Base-by-base conservation (phyloP, 2,113 vertebrate genomes). In the Rostratula benghalensis region DNA sequence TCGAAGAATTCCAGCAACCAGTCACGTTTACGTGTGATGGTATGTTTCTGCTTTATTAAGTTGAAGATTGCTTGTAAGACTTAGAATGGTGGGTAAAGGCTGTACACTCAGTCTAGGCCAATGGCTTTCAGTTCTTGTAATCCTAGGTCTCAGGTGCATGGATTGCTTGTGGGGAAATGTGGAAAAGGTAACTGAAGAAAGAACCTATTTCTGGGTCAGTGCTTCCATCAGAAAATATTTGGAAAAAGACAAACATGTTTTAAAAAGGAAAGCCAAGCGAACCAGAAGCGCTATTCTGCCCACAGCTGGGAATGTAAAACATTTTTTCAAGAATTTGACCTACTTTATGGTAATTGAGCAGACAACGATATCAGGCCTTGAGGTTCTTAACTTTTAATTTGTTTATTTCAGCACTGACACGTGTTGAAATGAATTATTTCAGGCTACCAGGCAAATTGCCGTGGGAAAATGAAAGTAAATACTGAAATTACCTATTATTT, bases 1-100 rank as follows among this genome's bases (percentile, higher is more conserved):
- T 99, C 6, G 98, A 99, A 61, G 99, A 99, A 83, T 99, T 98
- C 95, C 99, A 99, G 92, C 98, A 99, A 65, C 99, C 99, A 28
- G 99, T 99, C 45, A 99, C 99, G 65, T 99, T 99, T 96, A 99
- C 99, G 8, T 99, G 99, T 46, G 99, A 99, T 93, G 99, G 99
- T 99, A 98, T 68, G 96, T 93, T 89, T 45, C 54, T 84, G 17
- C n/a, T 90, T 88, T 90, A 73, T 64, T 70, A 15, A 61, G 30
- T 8, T 59, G 23, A 25, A 43, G 12, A 74, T 90, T 59, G 27
- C n/a, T 89, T 91, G 13, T 41, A 46, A 51, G 37, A 25, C 31
- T 64, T 48, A n/a, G 4, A 23, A 18, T 9, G 39, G 25, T 61
- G 75, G 22, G 19, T 79, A 81, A 56, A 48, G 17, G 11, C 30